Evolutionary conservation across 1,140 invertebrate species (phyloP), one percentile per base, ranked within the genome.

Genomic region (Drosophila willistoni): DNA sequence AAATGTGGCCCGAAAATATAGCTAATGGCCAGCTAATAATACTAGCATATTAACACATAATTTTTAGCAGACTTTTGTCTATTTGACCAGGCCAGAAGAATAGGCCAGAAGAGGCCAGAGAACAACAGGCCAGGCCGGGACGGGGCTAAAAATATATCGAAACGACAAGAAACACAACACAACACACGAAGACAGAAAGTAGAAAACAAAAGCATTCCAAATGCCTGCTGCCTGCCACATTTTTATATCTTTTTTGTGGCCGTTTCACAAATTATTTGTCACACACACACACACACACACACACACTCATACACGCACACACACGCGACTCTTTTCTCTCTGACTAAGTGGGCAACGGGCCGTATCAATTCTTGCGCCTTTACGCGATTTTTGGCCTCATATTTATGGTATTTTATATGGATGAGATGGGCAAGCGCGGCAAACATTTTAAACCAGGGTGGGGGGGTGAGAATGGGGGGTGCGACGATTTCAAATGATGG

Each of bases 11-110:
- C 34, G 10, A 39, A 13, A 39, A 39, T 13, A 39, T 0, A 39
- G 36, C 36, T 39, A 39, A 22, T 22, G 44, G 78, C 69, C 84
- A 83, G 84, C 83, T 86, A 86, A 86, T 86, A 86, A 86, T 86
- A 86, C 83, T 77, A 86, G 83, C 76, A 86, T 86, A 86, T 86
- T 86, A 86, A 86, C 83, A 86, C 83, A 86, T 86, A 86, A 86
- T 86, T 86, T 67, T 67, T 59, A 77, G 57, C 76, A 79, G 83
- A 81, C 83, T 56, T 74, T 77, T 75, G 70, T 85, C 73, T 87
- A 79, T 76, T 79, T 82, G 76, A 73, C 51, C 51, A 55, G 51
- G 25, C 51, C 51, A 55, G 47, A 22, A 10, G 7, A 19, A 29
- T 29, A 54, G 47, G 22, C 47, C 47, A 54, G 47, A 22, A 10